A percentile compares a stretch with the other conserved stretches of the same genome.
phyloP scores from a whole-genome alignment of 2,888 invertebrate genomes.

The Phorcus lineatus region DNA sequence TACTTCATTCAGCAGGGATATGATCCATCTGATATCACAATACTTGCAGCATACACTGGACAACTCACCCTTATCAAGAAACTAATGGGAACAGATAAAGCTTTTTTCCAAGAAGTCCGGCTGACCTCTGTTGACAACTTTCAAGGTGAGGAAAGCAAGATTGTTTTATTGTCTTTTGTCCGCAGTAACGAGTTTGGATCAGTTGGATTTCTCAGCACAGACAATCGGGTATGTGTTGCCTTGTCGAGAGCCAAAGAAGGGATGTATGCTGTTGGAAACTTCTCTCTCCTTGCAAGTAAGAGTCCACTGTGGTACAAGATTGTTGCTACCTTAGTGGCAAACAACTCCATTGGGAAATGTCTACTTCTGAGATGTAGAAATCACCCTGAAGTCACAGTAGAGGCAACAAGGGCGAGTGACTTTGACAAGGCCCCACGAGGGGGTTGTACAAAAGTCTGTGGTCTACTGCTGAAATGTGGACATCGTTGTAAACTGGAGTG shows the following conservation, averaged over 20 bases:
- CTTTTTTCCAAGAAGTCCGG: slow-evolving; percentile 55
- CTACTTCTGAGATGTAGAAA: slow-evolving; percentile 63
- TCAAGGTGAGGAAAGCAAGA: slow-evolving; percentile 75
- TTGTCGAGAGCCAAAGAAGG: slow-evolving; percentile 71
- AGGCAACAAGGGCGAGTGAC: slow-evolving; percentile 33
- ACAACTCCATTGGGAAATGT: slow-evolving; percentile 38
- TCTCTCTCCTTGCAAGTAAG: slow-evolving; percentile 40
- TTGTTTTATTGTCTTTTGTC: slow-evolving; percentile 73
- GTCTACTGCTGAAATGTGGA: slow-evolving; percentile 43
- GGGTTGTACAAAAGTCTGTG: slow-evolving; percentile 59
- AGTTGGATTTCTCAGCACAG: slow-evolving; percentile 67
- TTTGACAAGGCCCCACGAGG: slow-evolving; percentile 52
- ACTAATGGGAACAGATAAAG: slow-evolving; percentile 47
- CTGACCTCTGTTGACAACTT: slow-evolving; percentile 69
- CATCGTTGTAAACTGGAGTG: slow-evolving; percentile 41
- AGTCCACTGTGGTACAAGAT: slow-evolving; percentile 54
- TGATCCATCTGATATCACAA: slow-evolving; percentile 60
- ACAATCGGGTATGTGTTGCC: slow-evolving; percentile 72
- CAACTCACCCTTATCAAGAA: slow-evolving; percentile 61
- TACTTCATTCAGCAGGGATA: slow-evolving; percentile 70
- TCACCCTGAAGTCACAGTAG: slow-evolving; percentile 49
- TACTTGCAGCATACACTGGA: slow-evolving; percentile 69
- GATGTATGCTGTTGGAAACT: slow-evolving; percentile 72
- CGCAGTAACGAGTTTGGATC: slow-evolving; percentile 65
- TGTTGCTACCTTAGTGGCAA: slow-evolving; percentile 31